Evolutionary conservation across 2,113 vertebrate genomes (phyloP).

Genomic region (Callocephalon fimbriatum): DNA sequence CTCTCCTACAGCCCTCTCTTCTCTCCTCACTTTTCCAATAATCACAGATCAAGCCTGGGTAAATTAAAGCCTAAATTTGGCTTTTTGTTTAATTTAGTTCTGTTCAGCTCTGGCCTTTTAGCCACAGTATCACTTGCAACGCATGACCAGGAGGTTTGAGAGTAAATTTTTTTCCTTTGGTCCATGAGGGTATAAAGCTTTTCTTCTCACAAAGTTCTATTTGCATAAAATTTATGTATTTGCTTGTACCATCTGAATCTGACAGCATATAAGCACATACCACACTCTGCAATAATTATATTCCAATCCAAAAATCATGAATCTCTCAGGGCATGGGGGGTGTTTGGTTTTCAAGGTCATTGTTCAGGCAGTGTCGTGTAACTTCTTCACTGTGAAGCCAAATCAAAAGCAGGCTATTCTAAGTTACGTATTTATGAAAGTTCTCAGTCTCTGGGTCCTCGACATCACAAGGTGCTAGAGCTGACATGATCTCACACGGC

Average conservation of each 20-base stretch:
- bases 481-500: background rate
- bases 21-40: background rate
- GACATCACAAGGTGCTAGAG: background rate
- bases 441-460: background rate
- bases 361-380: background rate
- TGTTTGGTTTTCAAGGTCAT: background rate
- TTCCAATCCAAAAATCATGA: background rate
- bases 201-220: background rate
- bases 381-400: background rate
- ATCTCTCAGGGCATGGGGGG: background rate
- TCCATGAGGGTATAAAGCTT: background rate
- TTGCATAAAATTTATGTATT: background rate
- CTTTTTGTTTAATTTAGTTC: background rate
- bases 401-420: background rate
- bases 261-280: background rate
- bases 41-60: background rate
- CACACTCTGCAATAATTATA: background rate
- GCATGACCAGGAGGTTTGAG: background rate
- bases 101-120: background rate
- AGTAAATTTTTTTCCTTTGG: background rate
- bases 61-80: background rate
- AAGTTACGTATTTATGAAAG: background rate
- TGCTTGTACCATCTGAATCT: background rate
- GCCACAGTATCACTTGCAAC: background rate
- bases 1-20: background rate